Evolutionary conservation across 2,888 invertebrate species (phyloP).

Genomic region (Andrena trimmerana): DNA sequence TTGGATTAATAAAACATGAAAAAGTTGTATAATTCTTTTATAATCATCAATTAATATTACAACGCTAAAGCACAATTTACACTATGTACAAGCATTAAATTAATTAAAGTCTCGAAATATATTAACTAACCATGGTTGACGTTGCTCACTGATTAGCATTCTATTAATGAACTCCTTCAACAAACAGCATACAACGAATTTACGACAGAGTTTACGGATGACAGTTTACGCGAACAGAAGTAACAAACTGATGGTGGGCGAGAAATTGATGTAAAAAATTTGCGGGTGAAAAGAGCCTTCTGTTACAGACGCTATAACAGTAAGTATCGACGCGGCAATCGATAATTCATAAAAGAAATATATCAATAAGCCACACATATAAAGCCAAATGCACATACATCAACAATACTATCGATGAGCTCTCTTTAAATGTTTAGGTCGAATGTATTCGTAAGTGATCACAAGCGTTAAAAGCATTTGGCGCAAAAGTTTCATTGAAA

Average conservation of each 20-base stretch:
- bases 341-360: background rate
- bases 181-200: constrained; percentile 22
- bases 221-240: constrained; percentile 6
- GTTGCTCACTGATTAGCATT: constrained; percentile 13
- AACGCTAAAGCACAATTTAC: constrained; percentile 78
- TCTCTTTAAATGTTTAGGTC: constrained; percentile 28
- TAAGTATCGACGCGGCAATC: background rate
- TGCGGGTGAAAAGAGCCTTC: constrained; percentile 4
- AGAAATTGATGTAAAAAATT: background rate
- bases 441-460: constrained; percentile 30
- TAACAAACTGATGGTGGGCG: background rate
- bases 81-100: constrained; percentile 81
- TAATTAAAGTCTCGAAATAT: constrained; percentile 64
- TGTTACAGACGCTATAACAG: background rate
- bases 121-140: constrained; percentile 56
- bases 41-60: constrained; percentile 71
- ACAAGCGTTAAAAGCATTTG: constrained; percentile 45
- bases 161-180: constrained; percentile 23
- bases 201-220: constrained; percentile 25
- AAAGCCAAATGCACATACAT: constrained; percentile 41
- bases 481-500: constrained; percentile 30
- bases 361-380: constrained; percentile 14
- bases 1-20: constrained; percentile 60
- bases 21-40: constrained; percentile 54
- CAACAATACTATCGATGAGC: constrained; percentile 1